A percentile compares a stretch with the other conserved stretches of the same genome.
These are phyloP conservation scores for Nautilus pompilius DNA, from an alignment of 1,140 invertebrate species.

Conservation along the genomic window DNA sequence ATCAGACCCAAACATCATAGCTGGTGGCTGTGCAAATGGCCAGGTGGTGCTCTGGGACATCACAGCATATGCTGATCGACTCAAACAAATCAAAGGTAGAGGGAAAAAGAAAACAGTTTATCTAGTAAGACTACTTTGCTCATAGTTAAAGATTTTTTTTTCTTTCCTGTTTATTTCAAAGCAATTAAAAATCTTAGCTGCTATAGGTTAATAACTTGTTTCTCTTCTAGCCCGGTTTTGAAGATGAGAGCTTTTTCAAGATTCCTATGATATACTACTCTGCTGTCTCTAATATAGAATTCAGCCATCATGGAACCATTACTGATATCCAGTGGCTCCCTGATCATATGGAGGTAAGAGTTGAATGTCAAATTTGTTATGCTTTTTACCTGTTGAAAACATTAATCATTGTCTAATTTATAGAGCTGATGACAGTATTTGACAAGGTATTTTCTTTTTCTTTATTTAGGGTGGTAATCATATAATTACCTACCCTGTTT, in stretches of 20 bases:
- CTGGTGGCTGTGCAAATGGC: conserved; percentile 59
- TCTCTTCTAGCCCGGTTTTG: conserved; percentile 45
- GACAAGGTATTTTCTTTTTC: no score
- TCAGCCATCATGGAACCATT: conserved; percentile 50
- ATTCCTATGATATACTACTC: conserved; percentile 50
- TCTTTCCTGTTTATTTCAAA: neutral
- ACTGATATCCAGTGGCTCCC: conserved; percentile 56
- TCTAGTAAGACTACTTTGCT: conserved; percentile 30
- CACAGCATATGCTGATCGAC: conserved; percentile 46
- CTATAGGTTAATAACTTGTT: neutral
- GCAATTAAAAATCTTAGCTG: neutral
- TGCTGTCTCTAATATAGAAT: conserved; percentile 54
- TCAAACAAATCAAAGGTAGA: conserved; percentile 44
- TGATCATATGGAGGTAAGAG: conserved; percentile 53
- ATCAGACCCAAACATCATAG: conserved; percentile 54
- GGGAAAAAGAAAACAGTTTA: conserved; percentile 44
- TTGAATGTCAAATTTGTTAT: no score
- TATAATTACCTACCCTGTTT: no score
- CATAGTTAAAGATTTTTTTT: neutral
- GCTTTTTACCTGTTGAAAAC: neutral
- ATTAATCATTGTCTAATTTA: neutral
- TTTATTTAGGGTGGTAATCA: no score
- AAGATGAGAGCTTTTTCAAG: conserved; percentile 50
- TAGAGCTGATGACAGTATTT: neutral
- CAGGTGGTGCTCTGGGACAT: conserved; percentile 60